Percentiles rank a stretch among this genome's conserved stretches.
Conservation (phyloP, 1,140 invertebrate genomes). For the Xylocopa sonorina region DNA sequence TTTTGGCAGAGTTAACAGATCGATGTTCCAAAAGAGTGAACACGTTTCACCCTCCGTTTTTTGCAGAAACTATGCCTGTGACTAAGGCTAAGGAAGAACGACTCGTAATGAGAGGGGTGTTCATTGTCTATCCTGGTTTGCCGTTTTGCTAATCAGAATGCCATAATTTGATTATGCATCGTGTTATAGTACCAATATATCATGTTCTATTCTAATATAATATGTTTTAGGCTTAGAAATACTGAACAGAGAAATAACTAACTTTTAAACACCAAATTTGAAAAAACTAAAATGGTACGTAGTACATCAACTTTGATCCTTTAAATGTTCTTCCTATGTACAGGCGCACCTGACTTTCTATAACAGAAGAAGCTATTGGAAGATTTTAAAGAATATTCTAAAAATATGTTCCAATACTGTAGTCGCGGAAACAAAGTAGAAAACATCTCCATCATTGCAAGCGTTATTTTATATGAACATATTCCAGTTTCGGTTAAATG, state of each 20-base stretch:
- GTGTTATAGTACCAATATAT: not conserved
- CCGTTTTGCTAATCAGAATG: not conserved
- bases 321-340: not conserved
- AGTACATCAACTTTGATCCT: not conserved
- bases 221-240: too few species aligned
- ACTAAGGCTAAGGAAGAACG: not conserved
- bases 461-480: not conserved
- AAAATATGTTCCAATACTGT: constrained; percentile 7
- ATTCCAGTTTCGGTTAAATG: not conserved
- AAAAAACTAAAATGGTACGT: constrained; percentile 41
- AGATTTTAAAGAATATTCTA: constrained; percentile 7
- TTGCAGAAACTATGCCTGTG: not conserved
- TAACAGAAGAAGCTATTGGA: not conserved
- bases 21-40: constrained; percentile 37
- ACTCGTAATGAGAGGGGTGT: constrained; percentile 35
- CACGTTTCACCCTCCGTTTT: constrained; percentile 9
- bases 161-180: not conserved
- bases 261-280: constrained; percentile 35
- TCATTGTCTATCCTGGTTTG: constrained; percentile 36
- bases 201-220: too few species aligned
- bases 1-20: constrained; percentile 20
- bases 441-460: not conserved
- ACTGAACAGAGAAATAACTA: too few species aligned
- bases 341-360: not conserved
- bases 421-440: not conserved